Percentiles rank a stretch among this genome's conserved stretches.
Conservation (phyloP, 2,113 vertebrate genomes). For the Vidua chalybeata region DNA sequence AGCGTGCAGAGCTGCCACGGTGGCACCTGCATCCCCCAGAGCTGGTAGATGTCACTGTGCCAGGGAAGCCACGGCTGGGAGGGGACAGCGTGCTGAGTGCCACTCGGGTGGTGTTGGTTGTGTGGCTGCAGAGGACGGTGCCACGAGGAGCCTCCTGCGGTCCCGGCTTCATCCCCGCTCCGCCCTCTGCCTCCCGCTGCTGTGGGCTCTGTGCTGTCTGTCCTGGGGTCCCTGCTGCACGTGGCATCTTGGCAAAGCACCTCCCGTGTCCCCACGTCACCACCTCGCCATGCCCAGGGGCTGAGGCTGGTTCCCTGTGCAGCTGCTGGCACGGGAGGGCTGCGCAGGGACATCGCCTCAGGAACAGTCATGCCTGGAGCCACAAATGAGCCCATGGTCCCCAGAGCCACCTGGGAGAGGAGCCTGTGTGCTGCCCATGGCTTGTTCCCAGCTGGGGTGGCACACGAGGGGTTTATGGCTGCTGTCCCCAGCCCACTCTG, state of each 20-base stretch:
- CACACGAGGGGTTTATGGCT: not conserved
- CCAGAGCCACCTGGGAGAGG: not conserved
- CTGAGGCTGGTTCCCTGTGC: fast-evolving
- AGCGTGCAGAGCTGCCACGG: fast-evolving
- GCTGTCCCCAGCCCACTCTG: not conserved
- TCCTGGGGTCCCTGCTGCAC: not conserved
- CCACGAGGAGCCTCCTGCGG: not conserved
- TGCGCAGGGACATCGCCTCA: not conserved
- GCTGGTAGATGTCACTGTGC: not conserved
- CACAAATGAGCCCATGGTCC: not conserved
- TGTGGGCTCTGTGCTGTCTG: not conserved
- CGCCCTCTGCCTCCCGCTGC: fast-evolving
- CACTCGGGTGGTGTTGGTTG: not conserved
- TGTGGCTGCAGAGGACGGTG: not conserved
- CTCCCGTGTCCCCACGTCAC: not conserved
- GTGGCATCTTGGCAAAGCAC: not conserved
- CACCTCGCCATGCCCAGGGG: not conserved
- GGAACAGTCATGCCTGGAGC: not conserved
- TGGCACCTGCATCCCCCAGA: not conserved
- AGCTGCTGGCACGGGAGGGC: fast-evolving
- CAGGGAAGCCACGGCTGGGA: fast-evolving
- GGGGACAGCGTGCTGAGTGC: not conserved
- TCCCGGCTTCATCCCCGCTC: fast-evolving
- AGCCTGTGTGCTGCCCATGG: fast-evolving
- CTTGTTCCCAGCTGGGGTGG: not conserved